Evolutionary conservation across 2,888 invertebrate species (phyloP), one percentile per base, ranked within the genome.

Genomic region (Drosophila pseudotalamancana): DNA sequence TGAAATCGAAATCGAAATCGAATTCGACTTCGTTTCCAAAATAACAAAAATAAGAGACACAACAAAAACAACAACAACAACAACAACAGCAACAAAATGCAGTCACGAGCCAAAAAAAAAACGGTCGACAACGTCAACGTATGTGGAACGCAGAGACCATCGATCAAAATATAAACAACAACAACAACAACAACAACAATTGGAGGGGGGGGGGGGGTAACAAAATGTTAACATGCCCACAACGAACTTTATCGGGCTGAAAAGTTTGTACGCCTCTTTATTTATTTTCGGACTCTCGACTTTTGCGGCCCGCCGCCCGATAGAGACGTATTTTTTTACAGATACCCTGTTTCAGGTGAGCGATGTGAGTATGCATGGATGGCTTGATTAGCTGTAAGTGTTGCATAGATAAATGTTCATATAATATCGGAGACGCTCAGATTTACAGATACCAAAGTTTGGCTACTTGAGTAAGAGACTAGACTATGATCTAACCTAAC

Each of bases 231-330:
- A 72, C 68, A 79, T 67, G 66, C 50, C 55, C 76, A 72, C 64
- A 63, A 18, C 50, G 54, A 68, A 81, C 85, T 83, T 82, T 83
- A 83, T 83, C 82, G 82, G 68, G 3, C 34, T 66, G 63, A 64
- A 84, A 68, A 56, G 74, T 80, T 70, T 71, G 70, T 80, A 87
- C 77, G 87, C 77, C 76, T 75, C 61, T 76, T 72, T 68, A 66
- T 75, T 78, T 78, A 68, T 77, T 75, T 66, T 74, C 37, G 77
- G 55, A 63, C 59, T 63, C 63, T 49, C 34, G 64, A 45, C 40
- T 49, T 50, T 31, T 42, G 27, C 46, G 34, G 34, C 4, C 16
- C 34, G 16, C 34, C 11, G 34, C 14, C 37, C 65, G 54, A 60
- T 75, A 43, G 55, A 54, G 29, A 55, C 25, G 37, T 37, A 29